phyloP scores from a whole-genome alignment of 2,113 vertebrate genomes.

The Cinclus mexicanus region DNA sequence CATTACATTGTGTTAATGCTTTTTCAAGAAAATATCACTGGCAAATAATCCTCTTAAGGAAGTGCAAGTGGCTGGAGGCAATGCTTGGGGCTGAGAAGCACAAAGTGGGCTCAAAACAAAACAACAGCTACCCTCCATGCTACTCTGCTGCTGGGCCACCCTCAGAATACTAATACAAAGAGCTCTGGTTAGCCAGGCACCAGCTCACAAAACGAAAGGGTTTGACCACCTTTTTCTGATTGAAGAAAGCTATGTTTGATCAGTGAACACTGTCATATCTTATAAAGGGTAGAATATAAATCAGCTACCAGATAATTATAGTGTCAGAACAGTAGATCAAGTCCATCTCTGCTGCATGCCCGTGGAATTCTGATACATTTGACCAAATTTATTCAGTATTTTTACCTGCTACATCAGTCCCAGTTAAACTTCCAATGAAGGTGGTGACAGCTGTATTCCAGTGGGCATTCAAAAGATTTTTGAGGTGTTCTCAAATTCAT shows the following conservation, averaged over 20 bases:
- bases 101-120: conserved; percentile 51
- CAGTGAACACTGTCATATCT: background rate
- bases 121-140: conserved; percentile 33
- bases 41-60: conserved; percentile 75
- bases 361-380: background rate
- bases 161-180: conserved; percentile 55
- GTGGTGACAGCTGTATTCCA: background rate
- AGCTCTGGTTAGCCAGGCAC: background rate
- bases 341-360: background rate
- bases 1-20: conserved; percentile 50
- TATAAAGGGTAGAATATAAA: background rate
- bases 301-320: background rate
- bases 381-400: background rate
- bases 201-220: background rate
- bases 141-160: background rate
- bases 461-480: background rate
- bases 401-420: background rate
- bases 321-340: background rate
- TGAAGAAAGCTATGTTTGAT: background rate
- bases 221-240: background rate
- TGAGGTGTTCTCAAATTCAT: background rate
- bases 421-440: background rate
- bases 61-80: conserved; percentile 74
- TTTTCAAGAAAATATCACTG: conserved; percentile 69
- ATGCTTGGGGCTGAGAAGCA: conserved; percentile 65